Evolutionary conservation across 2,797 vertebrate species (phyloP).

Genomic region (Chrosomus eos): DNA sequence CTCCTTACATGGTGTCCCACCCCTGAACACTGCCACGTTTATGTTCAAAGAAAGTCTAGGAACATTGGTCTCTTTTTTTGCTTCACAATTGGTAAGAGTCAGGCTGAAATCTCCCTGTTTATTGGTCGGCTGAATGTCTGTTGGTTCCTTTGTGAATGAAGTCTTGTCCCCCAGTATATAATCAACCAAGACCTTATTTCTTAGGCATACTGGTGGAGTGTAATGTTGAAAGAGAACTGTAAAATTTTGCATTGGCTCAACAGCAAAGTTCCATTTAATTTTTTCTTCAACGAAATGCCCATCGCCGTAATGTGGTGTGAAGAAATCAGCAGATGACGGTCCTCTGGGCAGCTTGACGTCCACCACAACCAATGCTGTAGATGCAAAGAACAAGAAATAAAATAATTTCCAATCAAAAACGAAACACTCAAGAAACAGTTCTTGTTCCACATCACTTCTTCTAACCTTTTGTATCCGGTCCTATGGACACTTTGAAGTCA

Average conservation of each 20-base stretch:
- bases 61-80: constrained; percentile 44
- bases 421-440: not conserved
- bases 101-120: constrained; percentile 76
- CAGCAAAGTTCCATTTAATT: constrained; percentile 86
- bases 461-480: constrained; percentile 71
- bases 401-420: not conserved
- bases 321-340: constrained; percentile 73
- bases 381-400: not conserved
- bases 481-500: constrained; percentile 67
- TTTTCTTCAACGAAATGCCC: constrained; percentile 64
- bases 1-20: constrained; percentile 75
- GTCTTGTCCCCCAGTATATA: constrained; percentile 72
- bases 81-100: constrained; percentile 75
- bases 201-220: constrained; percentile 82
- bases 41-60: constrained; percentile 69
- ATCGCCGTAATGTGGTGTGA: constrained; percentile 81
- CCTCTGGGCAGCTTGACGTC: constrained; percentile 81
- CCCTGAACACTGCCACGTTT: constrained; percentile 73
- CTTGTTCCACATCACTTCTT: not conserved
- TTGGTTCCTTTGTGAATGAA: constrained; percentile 53
- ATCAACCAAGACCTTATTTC: constrained; percentile 76
- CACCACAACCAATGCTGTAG: constrained; percentile 79
- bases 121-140: constrained; percentile 69
- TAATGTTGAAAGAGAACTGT: constrained; percentile 76
- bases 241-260: constrained; percentile 86